phyloP scores from a whole-genome alignment of 2,113 vertebrate species.

The Craseonycteris thonglongyai region DNA sequence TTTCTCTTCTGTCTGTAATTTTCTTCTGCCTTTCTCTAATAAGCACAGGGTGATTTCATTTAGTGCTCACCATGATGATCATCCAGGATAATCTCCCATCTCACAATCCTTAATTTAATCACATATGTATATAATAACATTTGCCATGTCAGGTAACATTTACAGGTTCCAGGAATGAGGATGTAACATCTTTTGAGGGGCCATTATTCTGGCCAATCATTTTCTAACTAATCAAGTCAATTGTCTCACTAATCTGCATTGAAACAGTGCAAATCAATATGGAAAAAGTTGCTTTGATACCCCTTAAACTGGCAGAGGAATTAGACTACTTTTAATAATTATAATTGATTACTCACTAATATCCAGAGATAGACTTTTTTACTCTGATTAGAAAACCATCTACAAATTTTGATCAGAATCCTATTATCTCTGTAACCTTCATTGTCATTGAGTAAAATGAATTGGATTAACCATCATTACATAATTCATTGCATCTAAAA shows the following conservation, averaged over 20 bases:
- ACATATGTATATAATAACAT: no score
- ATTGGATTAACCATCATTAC: neutral
- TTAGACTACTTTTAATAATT: neutral
- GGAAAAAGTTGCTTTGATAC: neutral
- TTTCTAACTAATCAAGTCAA: neutral
- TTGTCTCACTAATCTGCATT: neutral
- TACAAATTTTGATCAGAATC: neutral
- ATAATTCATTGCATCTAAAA: neutral
- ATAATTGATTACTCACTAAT: conserved; percentile 31
- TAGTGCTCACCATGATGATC: no score
- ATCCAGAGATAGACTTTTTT: neutral
- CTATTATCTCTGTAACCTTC: neutral
- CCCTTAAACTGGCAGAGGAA: neutral
- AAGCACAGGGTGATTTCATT: no score
- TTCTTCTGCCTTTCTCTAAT: no score
- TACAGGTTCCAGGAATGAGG: no score
- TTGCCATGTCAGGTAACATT: no score
- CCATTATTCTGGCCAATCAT: neutral
- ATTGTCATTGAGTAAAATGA: neutral
- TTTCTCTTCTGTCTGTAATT: no score
- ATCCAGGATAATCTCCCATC: no score
- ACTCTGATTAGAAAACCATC: neutral
- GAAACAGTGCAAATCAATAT: neutral
- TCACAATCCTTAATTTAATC: no score
- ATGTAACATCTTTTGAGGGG: no score